phyloP scores from a whole-genome alignment of 2,888 invertebrate genomes.

The Carcina quercana region DNA sequence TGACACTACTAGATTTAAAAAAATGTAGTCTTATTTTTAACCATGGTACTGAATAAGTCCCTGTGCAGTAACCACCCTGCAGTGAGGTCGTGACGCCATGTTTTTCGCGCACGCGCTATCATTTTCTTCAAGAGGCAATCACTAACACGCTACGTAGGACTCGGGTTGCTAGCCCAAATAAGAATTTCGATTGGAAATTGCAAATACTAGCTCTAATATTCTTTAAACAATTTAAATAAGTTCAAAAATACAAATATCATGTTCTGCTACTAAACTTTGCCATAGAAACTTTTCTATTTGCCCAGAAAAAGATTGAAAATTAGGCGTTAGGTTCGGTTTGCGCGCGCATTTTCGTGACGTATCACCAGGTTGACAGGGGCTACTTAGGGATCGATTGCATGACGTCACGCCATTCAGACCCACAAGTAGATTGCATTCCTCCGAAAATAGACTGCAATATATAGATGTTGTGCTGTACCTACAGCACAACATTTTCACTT shows the following conservation, averaged over 20 bases:
- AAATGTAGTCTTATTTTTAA: neutral
- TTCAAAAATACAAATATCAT: no score
- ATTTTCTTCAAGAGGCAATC: conserved; percentile 48
- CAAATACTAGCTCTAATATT: no score
- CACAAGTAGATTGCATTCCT: conserved; percentile 30
- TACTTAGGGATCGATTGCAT: conserved; percentile 48
- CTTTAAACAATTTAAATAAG: no score
- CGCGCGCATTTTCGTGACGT: conserved; percentile 37
- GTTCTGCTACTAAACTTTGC: no score
- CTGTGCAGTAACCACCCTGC: conserved; percentile 48
- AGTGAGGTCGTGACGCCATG: conserved; percentile 56
- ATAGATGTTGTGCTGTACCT: no score
- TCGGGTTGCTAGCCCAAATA: conserved; percentile 14
- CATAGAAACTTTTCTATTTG: no score
- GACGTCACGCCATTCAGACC: conserved; percentile 64
- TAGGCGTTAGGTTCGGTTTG: no score
- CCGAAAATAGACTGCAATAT: conserved; percentile 24
- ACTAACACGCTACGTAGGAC: conserved; percentile 40
- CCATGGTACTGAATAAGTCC: conserved; percentile 24
- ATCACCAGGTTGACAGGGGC: conserved; percentile 30
- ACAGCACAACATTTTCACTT: no score
- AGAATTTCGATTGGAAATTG: neutral
- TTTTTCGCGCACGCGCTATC: conserved; percentile 63
- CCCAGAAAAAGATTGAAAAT: no score
- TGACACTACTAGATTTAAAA: neutral